These are phyloP conservation scores for Caenorhabditis afra DNA, from an alignment of 2,888 invertebrate species.

Conservation along the genomic window DNA sequence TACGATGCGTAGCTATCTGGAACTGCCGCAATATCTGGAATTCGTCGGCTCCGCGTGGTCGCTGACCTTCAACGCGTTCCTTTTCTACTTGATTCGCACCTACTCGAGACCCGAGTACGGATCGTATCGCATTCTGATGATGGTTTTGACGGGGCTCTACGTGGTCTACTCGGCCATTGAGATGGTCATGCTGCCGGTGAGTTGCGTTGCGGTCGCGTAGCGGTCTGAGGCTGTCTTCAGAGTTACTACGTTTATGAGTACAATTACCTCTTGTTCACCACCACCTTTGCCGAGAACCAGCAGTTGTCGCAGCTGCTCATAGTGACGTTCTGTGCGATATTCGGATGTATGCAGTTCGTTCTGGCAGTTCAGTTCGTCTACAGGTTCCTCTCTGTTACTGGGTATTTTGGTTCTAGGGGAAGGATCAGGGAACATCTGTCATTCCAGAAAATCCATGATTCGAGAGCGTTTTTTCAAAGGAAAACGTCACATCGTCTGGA, in stretches of 20 bases:
- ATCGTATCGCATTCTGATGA: slow-evolving; percentile 31
- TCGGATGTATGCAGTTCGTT: slow-evolving; percentile 35
- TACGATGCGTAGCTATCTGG: neutral
- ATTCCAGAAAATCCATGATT: neutral
- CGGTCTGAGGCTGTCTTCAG: neutral
- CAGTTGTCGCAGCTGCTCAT: slow-evolving; percentile 26
- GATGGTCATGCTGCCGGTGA: slow-evolving; percentile 23
- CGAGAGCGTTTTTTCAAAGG: slow-evolving; percentile 25
- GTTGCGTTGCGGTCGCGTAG: neutral
- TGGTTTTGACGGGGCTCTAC: slow-evolving; percentile 24
- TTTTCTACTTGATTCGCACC: slow-evolving; percentile 7
- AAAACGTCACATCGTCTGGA: slow-evolving; percentile 30
- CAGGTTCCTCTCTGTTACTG: slow-evolving; percentile 18
- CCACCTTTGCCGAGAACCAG: slow-evolving; percentile 9
- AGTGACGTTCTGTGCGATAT: slow-evolving; percentile 20
- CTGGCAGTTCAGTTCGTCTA: slow-evolving; percentile 31
- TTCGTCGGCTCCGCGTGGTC: slow-evolving; percentile 25
- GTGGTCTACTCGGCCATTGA: slow-evolving; percentile 34
- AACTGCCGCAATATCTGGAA: slow-evolving; percentile 22
- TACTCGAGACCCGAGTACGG: slow-evolving; percentile 43
- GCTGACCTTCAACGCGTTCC: slow-evolving; percentile 16
- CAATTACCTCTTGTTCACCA: slow-evolving; percentile 38
- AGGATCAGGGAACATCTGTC: too few species aligned
- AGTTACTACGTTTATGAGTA: slow-evolving; percentile 42
- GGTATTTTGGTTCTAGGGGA: neutral